These are phyloP conservation scores for Drosophila pseudoananassae DNA, from an alignment of 1,140 invertebrate genomes.

Conservation along the genomic window DNA sequence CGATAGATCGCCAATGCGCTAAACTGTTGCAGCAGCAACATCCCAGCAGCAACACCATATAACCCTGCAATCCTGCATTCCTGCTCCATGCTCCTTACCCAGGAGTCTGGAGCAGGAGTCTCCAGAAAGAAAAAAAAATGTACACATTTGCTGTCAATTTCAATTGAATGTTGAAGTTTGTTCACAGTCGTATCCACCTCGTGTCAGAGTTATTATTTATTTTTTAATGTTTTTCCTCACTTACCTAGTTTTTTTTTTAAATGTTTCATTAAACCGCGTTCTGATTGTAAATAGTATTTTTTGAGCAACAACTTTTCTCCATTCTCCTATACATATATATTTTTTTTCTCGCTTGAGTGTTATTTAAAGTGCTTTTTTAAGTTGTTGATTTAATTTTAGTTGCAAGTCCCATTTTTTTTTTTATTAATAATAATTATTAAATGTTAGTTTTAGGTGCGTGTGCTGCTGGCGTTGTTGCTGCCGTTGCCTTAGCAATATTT, in stretches of 20 bases:
- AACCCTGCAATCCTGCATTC: too few species aligned
- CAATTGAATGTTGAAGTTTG: constrained; percentile 64
- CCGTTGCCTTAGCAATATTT: constrained; percentile 67
- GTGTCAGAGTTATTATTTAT: constrained; percentile 24
- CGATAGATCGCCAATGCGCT: neutral
- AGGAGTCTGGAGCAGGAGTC: constrained; percentile 15
- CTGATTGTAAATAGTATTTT: constrained; percentile 50
- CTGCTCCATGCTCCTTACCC: constrained; percentile 27
- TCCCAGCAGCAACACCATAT: constrained; percentile 7
- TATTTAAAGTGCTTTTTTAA: constrained; percentile 62
- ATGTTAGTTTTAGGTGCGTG: constrained; percentile 59
- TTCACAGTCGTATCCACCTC: constrained; percentile 24
- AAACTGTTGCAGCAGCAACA: constrained; percentile 1
- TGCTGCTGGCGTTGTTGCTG: constrained; percentile 54
- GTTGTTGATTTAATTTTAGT: constrained; percentile 80
- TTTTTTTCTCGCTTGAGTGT: constrained; percentile 54
- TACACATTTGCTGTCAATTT: constrained; percentile 30
- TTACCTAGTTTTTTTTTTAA: neutral
- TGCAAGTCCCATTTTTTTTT: constrained; percentile 26
- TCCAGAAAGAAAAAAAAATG: neutral
- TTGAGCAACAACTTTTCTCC: constrained; percentile 37
- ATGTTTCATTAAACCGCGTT: constrained; percentile 3
- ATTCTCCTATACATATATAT: too few species aligned
- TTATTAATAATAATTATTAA: constrained; percentile 43
- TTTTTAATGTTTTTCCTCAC: neutral